Base-by-base conservation (phyloP, 2,797 vertebrate species). In the Botia almorhae region DNA sequence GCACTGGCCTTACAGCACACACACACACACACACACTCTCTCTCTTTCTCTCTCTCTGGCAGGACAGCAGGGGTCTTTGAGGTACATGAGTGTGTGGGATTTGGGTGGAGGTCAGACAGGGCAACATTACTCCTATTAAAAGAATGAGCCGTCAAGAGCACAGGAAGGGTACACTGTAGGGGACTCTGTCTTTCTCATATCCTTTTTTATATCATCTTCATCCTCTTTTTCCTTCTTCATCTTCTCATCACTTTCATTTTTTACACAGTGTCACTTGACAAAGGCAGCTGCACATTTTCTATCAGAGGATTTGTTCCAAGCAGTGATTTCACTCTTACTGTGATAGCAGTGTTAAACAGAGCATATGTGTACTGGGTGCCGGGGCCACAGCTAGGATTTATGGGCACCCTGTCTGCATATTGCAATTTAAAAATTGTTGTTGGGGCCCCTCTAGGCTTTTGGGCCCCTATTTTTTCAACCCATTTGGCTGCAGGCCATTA, bases 141-240 rank as follows among this genome's bases (percentile, higher is more conserved):
- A 82, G 83, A 82, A 74, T 86, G 86, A 84, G 78, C 85, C 83
- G 84, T 76, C 88, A 90, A 91, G 91, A 90, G 89, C 86, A 86
- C 83, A 82, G 87, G 92, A 94, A 95, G 92, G 93, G 92, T 91
- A 89, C 78, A 69, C 53, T 71, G 83, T 56, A 72, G 79, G 83
- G 48, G 70, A 56, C 7, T 50, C 60, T 36, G 65, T 53, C n/a
- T 26, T 1, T 55, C 39, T 63, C 23, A 56, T 39, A 6, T 6
- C 23, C 17, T 63, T 29, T 11, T 29, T 46, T 51, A n/a, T 29
- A 19, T 48, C 1, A 33, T 33, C 14, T 63, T n/a, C 8, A 17
- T 46, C 1, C 29, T 80, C 29, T 70, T 60, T 36, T 48, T 14
- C 39, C 48, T 39, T 56, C 16, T 67, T 51, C 11, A 21, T 75